Evolutionary conservation across 2,797 vertebrate genomes (phyloP).

Genomic region (Lophura swinhoii): DNA sequence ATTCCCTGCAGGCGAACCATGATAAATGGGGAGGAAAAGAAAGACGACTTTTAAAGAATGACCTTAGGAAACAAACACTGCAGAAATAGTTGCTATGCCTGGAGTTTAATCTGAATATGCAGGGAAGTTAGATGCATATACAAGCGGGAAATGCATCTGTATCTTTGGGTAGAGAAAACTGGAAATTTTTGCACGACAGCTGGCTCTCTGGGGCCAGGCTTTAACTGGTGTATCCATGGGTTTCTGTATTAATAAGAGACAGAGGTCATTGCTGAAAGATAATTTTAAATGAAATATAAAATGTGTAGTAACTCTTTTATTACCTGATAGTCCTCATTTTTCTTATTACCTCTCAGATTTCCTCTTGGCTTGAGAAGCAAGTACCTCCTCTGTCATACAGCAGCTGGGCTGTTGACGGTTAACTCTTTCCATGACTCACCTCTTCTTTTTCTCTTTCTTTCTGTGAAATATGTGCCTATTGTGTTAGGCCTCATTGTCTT

Average conservation of each 20-base stretch:
- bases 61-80: constrained; percentile 45
- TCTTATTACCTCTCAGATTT: not conserved
- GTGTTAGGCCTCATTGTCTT: not conserved
- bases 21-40: constrained; percentile 20
- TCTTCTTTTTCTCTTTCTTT: not conserved
- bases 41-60: constrained; percentile 45
- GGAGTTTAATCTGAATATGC: not conserved
- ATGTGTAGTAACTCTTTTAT: not conserved
- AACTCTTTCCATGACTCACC: not conserved
- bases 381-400: not conserved
- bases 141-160: not conserved
- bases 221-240: not conserved
- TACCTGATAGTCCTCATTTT: not conserved
- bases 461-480: not conserved
- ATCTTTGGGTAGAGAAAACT: not conserved
- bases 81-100: constrained; percentile 36
- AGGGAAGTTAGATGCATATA: constrained; percentile 26
- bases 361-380: not conserved
- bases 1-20: not conserved
- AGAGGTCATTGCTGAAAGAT: not conserved
- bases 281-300: constrained; percentile 3
- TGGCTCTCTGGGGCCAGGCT: not conserved
- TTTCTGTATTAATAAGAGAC: not conserved
- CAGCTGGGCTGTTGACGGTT: not conserved
- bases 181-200: not conserved